A percentile compares a stretch with the other conserved stretches of the same genome.
Evolutionary conservation across 2,113 vertebrate species (phyloP).

Genomic region (Anguilla japonica): DNA sequence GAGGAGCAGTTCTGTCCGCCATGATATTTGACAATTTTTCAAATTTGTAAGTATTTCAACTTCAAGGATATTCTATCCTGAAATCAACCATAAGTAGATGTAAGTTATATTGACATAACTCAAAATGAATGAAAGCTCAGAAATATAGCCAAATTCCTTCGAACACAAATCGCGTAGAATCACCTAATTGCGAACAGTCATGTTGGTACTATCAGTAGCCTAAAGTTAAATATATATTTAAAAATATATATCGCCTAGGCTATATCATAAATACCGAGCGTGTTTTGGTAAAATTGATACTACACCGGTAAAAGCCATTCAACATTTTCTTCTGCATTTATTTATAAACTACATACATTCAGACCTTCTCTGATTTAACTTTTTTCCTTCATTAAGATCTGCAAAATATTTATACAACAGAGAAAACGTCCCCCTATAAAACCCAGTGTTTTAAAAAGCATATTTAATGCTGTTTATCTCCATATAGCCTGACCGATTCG

Average conservation of each 20-base stretch:
- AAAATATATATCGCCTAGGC: neutral
- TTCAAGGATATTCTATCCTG: neutral
- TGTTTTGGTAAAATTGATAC: neutral
- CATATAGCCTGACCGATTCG: neutral
- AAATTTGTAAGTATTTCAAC: neutral
- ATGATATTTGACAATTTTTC: constrained; percentile 49
- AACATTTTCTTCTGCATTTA: neutral
- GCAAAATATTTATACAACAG: neutral
- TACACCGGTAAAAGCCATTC: neutral
- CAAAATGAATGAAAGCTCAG: neutral
- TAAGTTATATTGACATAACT: neutral
- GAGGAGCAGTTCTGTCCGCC: constrained; percentile 93
- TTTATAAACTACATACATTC: neutral
- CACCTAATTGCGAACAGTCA: neutral
- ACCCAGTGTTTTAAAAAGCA: constrained; percentile 12
- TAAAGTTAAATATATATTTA: neutral
- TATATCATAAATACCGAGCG: neutral
- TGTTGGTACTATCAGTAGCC: neutral
- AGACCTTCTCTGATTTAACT: constrained; percentile 18
- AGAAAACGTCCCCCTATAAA: constrained; percentile 6
- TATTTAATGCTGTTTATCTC: neutral
- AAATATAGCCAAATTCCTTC: neutral
- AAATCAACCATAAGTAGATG: neutral
- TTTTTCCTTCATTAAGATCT: constrained; percentile 11
- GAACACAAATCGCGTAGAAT: neutral